phyloP scores from a whole-genome alignment of 2,888 invertebrate genomes.

The Lasioglossum marginatum region DNA sequence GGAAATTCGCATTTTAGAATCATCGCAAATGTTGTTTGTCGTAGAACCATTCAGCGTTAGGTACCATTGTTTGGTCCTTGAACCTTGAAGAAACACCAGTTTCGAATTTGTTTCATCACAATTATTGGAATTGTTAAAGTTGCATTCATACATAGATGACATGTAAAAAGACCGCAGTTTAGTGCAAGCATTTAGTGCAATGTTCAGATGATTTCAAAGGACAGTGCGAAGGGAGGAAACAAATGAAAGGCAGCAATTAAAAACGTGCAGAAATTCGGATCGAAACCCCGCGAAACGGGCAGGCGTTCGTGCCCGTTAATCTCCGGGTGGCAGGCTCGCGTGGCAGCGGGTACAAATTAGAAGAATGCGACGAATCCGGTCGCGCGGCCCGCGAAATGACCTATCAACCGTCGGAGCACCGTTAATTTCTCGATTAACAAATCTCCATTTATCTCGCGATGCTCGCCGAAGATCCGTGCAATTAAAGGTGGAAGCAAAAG shows the following conservation, averaged over 20 bases:
- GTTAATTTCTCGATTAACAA: conserved; percentile 53
- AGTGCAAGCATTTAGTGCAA: no score
- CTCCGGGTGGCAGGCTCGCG: conserved; percentile 2
- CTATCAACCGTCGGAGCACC: neutral
- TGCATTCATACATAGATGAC: neutral
- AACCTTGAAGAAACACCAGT: no score
- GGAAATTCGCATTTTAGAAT: neutral
- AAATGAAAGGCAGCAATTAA: neutral
- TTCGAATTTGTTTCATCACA: neutral
- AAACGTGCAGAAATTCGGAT: neutral
- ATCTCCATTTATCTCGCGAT: conserved; percentile 44
- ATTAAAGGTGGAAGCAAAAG: conserved; percentile 26
- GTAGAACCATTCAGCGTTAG: neutral
- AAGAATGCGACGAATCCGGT: neutral
- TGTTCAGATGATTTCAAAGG: neutral
- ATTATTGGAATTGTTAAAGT: neutral
- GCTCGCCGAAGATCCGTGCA: conserved; percentile 19
- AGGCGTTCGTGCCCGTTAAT: neutral
- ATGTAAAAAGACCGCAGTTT: no score
- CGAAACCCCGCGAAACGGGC: neutral
- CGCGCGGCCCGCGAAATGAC: conserved; percentile 9
- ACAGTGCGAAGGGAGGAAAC: neutral
- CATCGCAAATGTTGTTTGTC: neutral
- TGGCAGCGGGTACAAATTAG: conserved; percentile 1
- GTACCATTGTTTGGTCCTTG: neutral